A percentile compares a stretch with the other conserved stretches of the same genome.
Evolutionary conservation across 2,888 invertebrate species (phyloP).

Genomic region (Drosophila colorata): DNA sequence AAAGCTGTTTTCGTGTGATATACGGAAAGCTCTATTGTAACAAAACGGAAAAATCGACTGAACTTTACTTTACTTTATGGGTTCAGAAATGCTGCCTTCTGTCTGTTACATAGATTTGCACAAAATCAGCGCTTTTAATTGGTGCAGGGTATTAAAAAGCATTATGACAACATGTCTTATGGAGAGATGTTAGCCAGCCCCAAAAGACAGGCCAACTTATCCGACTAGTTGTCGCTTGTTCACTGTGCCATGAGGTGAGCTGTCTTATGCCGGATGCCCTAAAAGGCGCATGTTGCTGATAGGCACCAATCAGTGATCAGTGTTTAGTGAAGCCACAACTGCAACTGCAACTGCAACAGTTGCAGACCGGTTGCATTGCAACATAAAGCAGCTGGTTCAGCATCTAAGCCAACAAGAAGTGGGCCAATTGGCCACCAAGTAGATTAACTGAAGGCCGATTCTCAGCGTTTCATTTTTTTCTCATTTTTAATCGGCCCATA

Average conservation of each 20-base stretch:
- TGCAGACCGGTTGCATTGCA: conserved; percentile 64
- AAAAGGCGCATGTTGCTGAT: conserved; percentile 43
- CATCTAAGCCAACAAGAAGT: conserved; percentile 43
- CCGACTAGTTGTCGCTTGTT: conserved; percentile 30
- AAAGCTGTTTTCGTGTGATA: too few relatives aligned
- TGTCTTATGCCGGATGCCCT: conserved; percentile 45
- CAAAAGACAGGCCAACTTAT: conserved; percentile 8
- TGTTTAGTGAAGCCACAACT: conserved; percentile 38
- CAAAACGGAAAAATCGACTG: too few relatives aligned
- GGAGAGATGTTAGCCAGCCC: conserved; percentile 7
- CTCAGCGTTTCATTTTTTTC: conserved; percentile 29
- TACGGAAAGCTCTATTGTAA: too few relatives aligned
- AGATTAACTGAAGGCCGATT: conserved; percentile 63
- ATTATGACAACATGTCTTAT: conserved; percentile 38
- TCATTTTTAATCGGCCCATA: conserved; percentile 56
- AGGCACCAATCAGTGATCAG: conserved; percentile 5
- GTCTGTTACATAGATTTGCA: too few relatives aligned
- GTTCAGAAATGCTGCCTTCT: too few relatives aligned
- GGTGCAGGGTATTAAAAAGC: neutral
- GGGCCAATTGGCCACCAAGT: conserved; percentile 48
- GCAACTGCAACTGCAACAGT: conserved; percentile 31
- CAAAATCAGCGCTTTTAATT: neutral
- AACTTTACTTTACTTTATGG: too few relatives aligned
- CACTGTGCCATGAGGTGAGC: conserved; percentile 63
- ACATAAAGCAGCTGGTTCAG: conserved; percentile 39